Evolutionary conservation across 2,797 vertebrate genomes (phyloP), one percentile per base, ranked within the genome.

Genomic region (Cuculus canorus): DNA sequence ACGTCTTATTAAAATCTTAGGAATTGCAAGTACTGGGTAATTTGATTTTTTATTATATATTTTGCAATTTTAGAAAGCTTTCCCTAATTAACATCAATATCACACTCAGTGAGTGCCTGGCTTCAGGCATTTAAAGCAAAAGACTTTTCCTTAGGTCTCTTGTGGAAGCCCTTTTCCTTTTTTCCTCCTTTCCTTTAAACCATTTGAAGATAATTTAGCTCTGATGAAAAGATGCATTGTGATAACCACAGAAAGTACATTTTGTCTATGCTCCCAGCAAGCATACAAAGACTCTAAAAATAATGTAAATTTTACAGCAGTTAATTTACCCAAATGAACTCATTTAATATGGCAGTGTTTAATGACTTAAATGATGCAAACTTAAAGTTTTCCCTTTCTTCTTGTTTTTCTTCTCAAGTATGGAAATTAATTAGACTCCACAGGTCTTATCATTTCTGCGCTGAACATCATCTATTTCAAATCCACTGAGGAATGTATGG

Each of bases 81-180:
- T 86, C 35, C 25, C n/a, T 83, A 85, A 79, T 39, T 24, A 90
- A 22, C 12, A 76, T 86, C 61, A 66, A 2, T 71, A 53, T 79
- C 69, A 83, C 10, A 59, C 30, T 66, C 3, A 3, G 27, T 33
- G 28, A 27, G 47, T 48, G 21, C 47, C 22, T 88, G 56, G 39
- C 52, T 88, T 88, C n/a, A 82, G 61, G 45, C 41, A 88, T 66
- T 72, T 89, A 78, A 90, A 93, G 43, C 21, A 92, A 30, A 70
- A 35, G 16, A 57, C 7, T 41, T 76, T 63, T 92, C 39, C 72
- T 53, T 10, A 71, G 3, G 10, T 80, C 18, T 19, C 53, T 54
- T 95, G 28, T 85, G 45, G 41, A 79, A 71, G 12, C 5, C 5
- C 3, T 86, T 64, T 72, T 78, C 7, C 37, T 60, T 88, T 53